Evolutionary conservation across 2,113 vertebrate species (phyloP).

Genomic region (Stegostoma tigrinum): DNA sequence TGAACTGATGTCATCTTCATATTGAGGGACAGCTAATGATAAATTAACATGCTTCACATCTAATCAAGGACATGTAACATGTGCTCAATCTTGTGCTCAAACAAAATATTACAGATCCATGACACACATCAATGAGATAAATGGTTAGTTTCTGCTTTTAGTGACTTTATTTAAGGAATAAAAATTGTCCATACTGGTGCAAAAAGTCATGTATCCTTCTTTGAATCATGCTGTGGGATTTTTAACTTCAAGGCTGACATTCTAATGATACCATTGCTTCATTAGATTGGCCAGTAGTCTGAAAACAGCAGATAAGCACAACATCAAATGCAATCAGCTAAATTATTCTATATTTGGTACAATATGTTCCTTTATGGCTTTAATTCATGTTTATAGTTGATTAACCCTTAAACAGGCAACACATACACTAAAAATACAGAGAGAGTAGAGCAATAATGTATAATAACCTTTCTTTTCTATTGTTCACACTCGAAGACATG

Average conservation of each 20-base stretch:
- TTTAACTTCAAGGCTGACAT: background rate
- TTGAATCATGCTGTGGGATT: background rate
- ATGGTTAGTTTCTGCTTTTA: background rate
- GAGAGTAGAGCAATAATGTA: background rate
- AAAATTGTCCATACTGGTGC: background rate
- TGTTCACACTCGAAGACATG: background rate
- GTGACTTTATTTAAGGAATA: background rate
- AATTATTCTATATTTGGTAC: background rate
- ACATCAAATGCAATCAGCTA: background rate
- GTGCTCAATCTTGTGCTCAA: background rate
- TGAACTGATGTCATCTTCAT: too few relatives aligned
- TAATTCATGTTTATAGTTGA: background rate
- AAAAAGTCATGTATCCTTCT: background rate
- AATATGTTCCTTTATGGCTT: background rate
- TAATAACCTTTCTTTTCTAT: background rate
- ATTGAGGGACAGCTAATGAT: too few relatives aligned
- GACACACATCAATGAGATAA: background rate
- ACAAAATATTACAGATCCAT: background rate
- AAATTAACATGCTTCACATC: background rate
- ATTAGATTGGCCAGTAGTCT: slow-evolving; percentile 8
- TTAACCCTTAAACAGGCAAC: background rate
- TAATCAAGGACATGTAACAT: background rate
- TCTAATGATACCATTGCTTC: background rate
- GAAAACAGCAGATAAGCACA: background rate
- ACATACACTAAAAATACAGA: background rate